phyloP scores from a whole-genome alignment of 2,888 invertebrate genomes.

The Tholera decimalis region DNA sequence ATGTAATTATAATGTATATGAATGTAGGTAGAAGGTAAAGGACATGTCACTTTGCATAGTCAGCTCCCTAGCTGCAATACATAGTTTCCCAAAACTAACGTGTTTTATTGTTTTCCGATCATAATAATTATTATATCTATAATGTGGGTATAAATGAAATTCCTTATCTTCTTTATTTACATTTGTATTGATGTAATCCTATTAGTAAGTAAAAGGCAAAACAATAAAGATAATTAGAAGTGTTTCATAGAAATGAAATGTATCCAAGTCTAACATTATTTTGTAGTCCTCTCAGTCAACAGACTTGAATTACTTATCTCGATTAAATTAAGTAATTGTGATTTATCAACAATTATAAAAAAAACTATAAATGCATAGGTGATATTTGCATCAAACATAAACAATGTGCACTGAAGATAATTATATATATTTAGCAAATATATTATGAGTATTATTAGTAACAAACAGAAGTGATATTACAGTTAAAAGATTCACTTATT shows the following conservation, averaged over 20 bases:
- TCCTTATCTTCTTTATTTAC: conserved; percentile 24
- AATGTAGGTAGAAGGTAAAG: too few relatives aligned
- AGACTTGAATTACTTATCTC: conserved; percentile 19
- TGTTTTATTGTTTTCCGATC: too few relatives aligned
- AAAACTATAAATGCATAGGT: background rate
- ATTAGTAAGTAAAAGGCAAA: conserved; percentile 48
- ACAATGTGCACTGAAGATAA: conserved; percentile 38
- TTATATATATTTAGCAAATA: conserved; percentile 38
- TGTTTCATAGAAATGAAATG: conserved; percentile 18
- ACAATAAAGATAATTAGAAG: conserved; percentile 26
- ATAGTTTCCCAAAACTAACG: too few relatives aligned
- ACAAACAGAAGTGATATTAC: conserved; percentile 51
- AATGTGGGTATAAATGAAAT: conserved; percentile 34
- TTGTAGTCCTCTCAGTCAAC: conserved; percentile 8
- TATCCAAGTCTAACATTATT: conserved; percentile 18
- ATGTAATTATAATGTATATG: too few relatives aligned
- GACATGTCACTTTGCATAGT: too few relatives aligned
- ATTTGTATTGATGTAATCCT: conserved; percentile 44
- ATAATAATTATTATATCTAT: background rate
- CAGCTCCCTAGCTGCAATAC: too few relatives aligned
- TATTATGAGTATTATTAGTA: conserved; percentile 58
- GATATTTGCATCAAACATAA: conserved; percentile 26
- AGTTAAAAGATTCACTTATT: conserved; percentile 54
- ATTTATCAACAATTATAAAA: conserved; percentile 16
- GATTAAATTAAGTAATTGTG: conserved; percentile 19